phyloP scores from a whole-genome alignment of 2,797 vertebrate genomes.

The Myoxocephalus aenaeus region DNA sequence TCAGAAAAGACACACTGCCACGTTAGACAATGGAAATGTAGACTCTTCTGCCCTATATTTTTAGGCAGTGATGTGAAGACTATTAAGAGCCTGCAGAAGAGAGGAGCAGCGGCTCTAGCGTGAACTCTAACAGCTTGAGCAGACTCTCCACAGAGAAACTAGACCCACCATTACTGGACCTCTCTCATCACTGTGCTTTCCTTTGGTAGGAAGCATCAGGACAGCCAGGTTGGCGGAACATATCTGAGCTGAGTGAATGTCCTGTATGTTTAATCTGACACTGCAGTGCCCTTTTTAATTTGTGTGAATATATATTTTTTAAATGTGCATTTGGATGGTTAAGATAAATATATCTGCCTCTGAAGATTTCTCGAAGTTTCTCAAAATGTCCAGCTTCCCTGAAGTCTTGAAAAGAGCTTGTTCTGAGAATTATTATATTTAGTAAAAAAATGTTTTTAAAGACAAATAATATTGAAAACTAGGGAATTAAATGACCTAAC shows the following conservation, averaged over 20 bases:
- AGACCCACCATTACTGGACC: conserved; percentile 14
- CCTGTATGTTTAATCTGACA: background rate
- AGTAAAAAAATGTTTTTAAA: background rate
- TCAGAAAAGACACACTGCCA: conserved; percentile 1
- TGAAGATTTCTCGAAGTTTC: background rate
- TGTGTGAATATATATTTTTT: background rate
- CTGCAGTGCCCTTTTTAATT: background rate
- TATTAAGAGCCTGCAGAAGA: conserved; percentile 26
- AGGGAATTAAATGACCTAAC: background rate
- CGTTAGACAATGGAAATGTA: conserved; percentile 28
- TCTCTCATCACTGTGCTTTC: conserved; percentile 4
- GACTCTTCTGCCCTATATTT: conserved; percentile 33
- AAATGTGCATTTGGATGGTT: background rate
- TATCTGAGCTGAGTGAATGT: background rate
- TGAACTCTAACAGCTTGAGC: conserved; percentile 36
- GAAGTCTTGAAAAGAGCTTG: background rate
- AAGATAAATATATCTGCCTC: background rate
- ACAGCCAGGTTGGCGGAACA: background rate
- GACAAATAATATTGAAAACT: background rate
- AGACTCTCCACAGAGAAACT: conserved; percentile 20
- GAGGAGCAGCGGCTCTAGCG: background rate
- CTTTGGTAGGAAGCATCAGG: conserved; percentile 8
- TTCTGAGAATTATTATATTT: background rate
- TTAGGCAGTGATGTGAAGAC: conserved; percentile 35
- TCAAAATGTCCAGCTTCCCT: background rate